A percentile compares a stretch with the other conserved stretches of the same genome.
Evolutionary conservation across 2,888 invertebrate genomes (phyloP).

Genomic region (Lithosia quadra): DNA sequence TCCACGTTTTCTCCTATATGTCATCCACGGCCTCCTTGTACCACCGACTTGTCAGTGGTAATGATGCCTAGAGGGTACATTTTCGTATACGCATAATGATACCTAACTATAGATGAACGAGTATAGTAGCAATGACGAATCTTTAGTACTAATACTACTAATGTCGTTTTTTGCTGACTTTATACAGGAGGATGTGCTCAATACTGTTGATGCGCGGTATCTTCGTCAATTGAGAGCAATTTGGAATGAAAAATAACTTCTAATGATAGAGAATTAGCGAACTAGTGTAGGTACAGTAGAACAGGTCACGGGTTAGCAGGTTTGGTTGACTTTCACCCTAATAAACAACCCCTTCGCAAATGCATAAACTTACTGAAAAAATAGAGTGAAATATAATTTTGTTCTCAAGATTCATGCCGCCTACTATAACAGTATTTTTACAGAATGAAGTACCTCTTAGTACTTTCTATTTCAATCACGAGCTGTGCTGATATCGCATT

Average conservation of each 20-base stretch:
- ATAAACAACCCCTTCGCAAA: slow-evolving; percentile 15
- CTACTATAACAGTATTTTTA: slow-evolving; percentile 45
- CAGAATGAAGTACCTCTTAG: slow-evolving; percentile 55
- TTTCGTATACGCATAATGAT: slow-evolving; percentile 32
- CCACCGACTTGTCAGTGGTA: slow-evolving; percentile 57
- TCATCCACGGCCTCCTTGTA: slow-evolving; percentile 70
- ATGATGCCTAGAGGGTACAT: slow-evolving; percentile 50
- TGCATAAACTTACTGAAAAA: background rate
- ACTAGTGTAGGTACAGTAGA: too few relatives aligned
- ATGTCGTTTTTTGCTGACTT: background rate
- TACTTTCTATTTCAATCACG: slow-evolving; percentile 76
- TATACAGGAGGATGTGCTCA: background rate
- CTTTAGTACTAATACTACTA: background rate
- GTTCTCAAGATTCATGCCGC: background rate
- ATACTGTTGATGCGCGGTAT: background rate
- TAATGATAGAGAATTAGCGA: background rate
- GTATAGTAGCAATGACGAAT: slow-evolving; percentile 23
- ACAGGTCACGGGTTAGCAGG: too few relatives aligned
- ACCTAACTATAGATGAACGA: slow-evolving; percentile 31
- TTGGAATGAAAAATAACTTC: background rate
- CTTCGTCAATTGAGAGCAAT: background rate
- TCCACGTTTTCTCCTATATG: slow-evolving; percentile 80
- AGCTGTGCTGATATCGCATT: slow-evolving; percentile 41
- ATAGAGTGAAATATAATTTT: background rate
- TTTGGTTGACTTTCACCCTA: too few relatives aligned